Conservation (phyloP, 2,888 invertebrate species). For the Stictocephala bisonia region DNA sequence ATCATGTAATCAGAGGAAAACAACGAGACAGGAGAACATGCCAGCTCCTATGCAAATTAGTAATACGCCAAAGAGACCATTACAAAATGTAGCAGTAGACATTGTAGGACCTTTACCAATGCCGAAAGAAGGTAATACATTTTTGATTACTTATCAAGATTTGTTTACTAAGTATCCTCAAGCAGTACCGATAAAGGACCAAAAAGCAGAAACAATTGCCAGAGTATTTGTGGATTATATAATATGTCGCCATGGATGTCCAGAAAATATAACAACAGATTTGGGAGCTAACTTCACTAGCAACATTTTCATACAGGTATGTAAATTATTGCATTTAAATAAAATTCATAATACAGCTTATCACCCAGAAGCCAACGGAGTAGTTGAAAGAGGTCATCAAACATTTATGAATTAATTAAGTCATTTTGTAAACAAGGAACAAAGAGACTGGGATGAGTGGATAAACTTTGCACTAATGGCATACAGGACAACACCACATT, state of each 20-base stretch:
- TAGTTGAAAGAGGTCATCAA: constrained; percentile 60
- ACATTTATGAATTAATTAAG: constrained; percentile 59
- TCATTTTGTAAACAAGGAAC: too few species aligned
- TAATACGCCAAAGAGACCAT: constrained; percentile 56
- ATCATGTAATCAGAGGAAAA: constrained; percentile 61
- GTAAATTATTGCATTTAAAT: background rate
- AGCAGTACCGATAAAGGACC: constrained; percentile 59
- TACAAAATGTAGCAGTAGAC: too few species aligned
- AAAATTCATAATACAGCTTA: too few species aligned
- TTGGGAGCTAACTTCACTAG: constrained; percentile 63
- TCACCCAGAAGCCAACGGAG: too few species aligned
- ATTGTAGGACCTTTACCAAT: too few species aligned
- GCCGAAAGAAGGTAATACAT: constrained; percentile 60
- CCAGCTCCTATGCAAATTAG: constrained; percentile 61
- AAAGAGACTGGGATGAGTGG: constrained; percentile 61
- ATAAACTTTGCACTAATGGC: constrained; percentile 59
- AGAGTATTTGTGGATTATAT: constrained; percentile 60
- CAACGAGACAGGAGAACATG: constrained; percentile 51
- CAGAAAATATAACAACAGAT: constrained; percentile 62
- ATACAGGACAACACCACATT: too few species aligned
- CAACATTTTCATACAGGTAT: constrained; percentile 59
- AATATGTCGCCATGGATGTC: constrained; percentile 61
- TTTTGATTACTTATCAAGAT: constrained; percentile 60
- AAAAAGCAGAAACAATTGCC: too few species aligned
- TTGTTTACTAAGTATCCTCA: too few species aligned